Evolutionary conservation across 2,113 vertebrate genomes (phyloP).

Genomic region (Alouatta palliata): DNA sequence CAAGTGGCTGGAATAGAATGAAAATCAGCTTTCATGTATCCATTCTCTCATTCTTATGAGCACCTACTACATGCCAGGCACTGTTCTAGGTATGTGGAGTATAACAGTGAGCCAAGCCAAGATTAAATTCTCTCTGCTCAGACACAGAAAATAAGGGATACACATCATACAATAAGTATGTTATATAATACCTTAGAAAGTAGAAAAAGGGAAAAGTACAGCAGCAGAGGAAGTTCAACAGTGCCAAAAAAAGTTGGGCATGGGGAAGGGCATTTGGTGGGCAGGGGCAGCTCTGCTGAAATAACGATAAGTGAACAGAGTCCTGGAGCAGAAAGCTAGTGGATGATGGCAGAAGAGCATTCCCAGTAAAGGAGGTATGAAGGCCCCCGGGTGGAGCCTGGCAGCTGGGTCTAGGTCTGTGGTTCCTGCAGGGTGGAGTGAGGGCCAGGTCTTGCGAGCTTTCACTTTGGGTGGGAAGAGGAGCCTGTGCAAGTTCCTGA

Average conservation of each 20-base stretch:
- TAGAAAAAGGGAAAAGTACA: background rate
- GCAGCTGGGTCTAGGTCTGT: background rate
- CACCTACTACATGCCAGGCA: background rate
- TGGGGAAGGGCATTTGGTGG: accelerated
- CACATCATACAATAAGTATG: background rate
- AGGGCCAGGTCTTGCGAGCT: accelerated
- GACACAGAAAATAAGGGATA: background rate
- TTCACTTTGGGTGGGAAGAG: background rate
- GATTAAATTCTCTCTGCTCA: background rate
- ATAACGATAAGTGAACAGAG: accelerated
- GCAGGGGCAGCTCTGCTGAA: background rate
- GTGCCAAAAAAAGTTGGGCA: background rate
- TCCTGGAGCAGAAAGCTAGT: background rate
- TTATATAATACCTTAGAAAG: background rate
- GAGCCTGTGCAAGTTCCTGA: background rate
- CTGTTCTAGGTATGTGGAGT: background rate
- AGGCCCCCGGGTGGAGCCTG: background rate
- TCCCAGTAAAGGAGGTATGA: background rate
- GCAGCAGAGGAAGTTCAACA: background rate
- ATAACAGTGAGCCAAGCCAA: background rate
- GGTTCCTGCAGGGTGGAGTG: background rate
- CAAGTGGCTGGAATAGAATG: background rate
- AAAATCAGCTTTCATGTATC: background rate
- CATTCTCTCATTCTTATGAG: background rate
- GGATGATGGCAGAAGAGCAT: background rate